These are phyloP conservation scores for Ictalurus punctatus DNA, from an alignment of 2,113 vertebrate genomes.

Conservation along the genomic window DNA sequence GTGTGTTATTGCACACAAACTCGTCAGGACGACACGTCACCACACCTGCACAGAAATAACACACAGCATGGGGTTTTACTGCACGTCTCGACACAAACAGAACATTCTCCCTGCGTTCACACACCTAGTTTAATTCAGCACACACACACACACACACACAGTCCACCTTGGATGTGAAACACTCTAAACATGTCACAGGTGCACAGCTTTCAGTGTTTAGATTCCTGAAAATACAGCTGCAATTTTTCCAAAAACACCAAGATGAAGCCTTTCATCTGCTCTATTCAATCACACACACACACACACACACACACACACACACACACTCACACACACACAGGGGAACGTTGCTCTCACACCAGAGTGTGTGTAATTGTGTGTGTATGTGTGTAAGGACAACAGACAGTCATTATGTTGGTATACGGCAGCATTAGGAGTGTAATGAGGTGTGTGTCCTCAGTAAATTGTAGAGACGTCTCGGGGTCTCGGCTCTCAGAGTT, in stretches of 20 bases:
- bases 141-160: conserved; percentile 9
- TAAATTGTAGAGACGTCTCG: background rate
- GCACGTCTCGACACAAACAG: background rate
- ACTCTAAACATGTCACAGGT: background rate
- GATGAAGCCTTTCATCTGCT: background rate
- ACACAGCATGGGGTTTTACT: background rate
- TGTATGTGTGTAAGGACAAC: background rate
- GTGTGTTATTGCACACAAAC: conserved; percentile 85
- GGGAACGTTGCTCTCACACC: too few species aligned
- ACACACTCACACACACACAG: background rate
- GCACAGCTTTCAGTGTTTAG: background rate
- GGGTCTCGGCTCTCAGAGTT: background rate
- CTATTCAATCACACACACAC: background rate
- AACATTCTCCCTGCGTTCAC: background rate
- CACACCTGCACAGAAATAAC: conserved; percentile 49
- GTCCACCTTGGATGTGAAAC: background rate
- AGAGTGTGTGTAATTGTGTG: background rate
- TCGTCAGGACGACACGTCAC: conserved; percentile 81
- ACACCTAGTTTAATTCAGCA: background rate
- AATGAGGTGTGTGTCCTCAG: conserved; percentile 5
- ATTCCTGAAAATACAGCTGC: background rate
- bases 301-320: conserved; percentile 18
- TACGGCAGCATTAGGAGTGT: conserved; percentile 2
- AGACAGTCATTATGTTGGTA: conserved; percentile 9
- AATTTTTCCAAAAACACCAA: conserved; percentile 10